These are phyloP conservation scores for Neofelis nebulosa DNA, from an alignment of 2,113 vertebrate species.

Conservation along the genomic window DNA sequence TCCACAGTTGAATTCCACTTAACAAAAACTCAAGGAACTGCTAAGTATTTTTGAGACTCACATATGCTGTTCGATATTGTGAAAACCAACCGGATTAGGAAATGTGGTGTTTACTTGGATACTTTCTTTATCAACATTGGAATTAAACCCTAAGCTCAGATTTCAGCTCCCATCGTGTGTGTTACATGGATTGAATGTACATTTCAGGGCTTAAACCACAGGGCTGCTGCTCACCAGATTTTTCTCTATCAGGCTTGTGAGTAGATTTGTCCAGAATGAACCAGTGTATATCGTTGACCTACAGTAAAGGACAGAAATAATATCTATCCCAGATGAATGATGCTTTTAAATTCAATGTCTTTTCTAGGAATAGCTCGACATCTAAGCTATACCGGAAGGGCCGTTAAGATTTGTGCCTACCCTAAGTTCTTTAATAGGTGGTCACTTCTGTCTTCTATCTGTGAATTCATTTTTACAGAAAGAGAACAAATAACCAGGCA, in stretches of 20 bases:
- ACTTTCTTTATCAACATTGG: background rate
- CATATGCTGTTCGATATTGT: slow-evolving; percentile 79
- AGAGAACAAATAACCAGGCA: slow-evolving; percentile 47
- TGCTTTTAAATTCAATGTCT: slow-evolving; percentile 51
- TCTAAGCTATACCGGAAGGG: slow-evolving; percentile 44
- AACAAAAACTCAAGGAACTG: slow-evolving; percentile 84
- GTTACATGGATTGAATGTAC: slow-evolving; percentile 48
- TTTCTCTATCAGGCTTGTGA: slow-evolving; percentile 5
- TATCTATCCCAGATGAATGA: slow-evolving; percentile 47
- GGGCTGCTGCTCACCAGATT: background rate
- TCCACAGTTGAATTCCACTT: slow-evolving; percentile 28
- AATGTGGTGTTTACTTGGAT: slow-evolving; percentile 45
- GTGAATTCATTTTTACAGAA: slow-evolving; percentile 48
- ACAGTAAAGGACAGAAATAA: slow-evolving; percentile 56
- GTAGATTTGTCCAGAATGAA: slow-evolving; percentile 41
- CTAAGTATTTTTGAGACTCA: slow-evolving; percentile 92
- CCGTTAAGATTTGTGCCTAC: slow-evolving; percentile 70
- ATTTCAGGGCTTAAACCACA: slow-evolving; percentile 61
- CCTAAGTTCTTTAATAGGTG: slow-evolving; percentile 38
- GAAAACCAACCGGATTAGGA: slow-evolving; percentile 58
- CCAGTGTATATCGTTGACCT: slow-evolving; percentile 49
- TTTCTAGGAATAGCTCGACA: slow-evolving; percentile 59
- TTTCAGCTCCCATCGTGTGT: slow-evolving; percentile 18
- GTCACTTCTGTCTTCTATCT: background rate
- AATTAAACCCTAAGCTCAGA: slow-evolving; percentile 29